phyloP scores from a whole-genome alignment of 1,140 invertebrate genomes.

The Himalopsyche phryganea region DNA sequence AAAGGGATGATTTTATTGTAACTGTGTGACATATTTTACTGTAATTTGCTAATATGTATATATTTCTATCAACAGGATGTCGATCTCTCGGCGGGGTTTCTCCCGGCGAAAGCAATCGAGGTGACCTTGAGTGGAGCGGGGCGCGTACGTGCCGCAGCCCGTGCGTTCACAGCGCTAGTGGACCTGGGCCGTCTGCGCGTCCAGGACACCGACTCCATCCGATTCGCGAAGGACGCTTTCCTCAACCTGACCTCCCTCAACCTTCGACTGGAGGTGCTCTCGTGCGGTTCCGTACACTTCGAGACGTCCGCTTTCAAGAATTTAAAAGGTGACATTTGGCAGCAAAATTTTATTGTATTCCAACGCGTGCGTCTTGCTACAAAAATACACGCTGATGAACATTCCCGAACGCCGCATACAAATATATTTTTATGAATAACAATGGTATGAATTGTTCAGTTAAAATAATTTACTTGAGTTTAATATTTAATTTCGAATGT shows the following conservation, averaged over 20 bases:
- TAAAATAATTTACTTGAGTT: no score
- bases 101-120: neutral
- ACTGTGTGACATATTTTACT: no score
- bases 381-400: no score
- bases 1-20: no score
- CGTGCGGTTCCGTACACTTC: conserved; percentile 52
- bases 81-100: neutral
- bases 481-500: no score
- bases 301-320: conserved; percentile 56
- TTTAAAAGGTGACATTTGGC: conserved; percentile 29
- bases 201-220: conserved; percentile 47
- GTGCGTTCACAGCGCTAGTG: conserved; percentile 34
- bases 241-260: conserved; percentile 52
- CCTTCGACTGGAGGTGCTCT: conserved; percentile 52
- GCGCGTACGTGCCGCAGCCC: neutral
- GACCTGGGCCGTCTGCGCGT: conserved; percentile 49
- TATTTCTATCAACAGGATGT: conserved; percentile 12
- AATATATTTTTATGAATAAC: no score
- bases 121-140: conserved; percentile 3
- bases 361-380: no score
- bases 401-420: no score
- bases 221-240: conserved; percentile 54
- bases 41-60: no score
- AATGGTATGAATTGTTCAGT: no score
- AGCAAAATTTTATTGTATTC: neutral